A percentile compares a stretch with the other conserved stretches of the same genome.
Evolutionary conservation across 1,140 invertebrate genomes (phyloP).

Genomic region (Phthorimaea operculella): DNA sequence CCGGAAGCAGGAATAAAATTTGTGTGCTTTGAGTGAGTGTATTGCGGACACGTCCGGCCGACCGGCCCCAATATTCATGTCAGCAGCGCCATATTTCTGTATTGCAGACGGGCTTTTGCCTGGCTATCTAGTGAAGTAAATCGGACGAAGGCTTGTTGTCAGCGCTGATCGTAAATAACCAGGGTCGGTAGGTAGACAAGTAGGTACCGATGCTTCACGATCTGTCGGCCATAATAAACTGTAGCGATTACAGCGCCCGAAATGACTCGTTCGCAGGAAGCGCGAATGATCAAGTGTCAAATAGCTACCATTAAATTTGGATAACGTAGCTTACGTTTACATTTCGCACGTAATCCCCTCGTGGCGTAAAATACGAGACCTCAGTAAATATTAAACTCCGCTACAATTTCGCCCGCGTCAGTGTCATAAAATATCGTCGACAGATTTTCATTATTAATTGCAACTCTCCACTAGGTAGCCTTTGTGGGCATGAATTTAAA

Average conservation of each 20-base stretch:
- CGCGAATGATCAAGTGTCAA: slow-evolving; percentile 55
- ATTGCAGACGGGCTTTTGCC: too few relatives aligned
- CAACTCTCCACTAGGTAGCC: slow-evolving; percentile 45
- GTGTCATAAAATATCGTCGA: slow-evolving; percentile 56
- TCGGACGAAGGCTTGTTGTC: too few relatives aligned
- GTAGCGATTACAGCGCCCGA: slow-evolving; percentile 30
- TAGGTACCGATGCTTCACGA: slow-evolving; percentile 6
- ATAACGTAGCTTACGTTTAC: slow-evolving; percentile 55
- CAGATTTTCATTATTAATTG: slow-evolving; percentile 62
- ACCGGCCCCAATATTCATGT: too few relatives aligned
- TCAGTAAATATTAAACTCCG: slow-evolving; percentile 60
- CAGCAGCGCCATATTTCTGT: too few relatives aligned
- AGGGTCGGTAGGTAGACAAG: too few relatives aligned
- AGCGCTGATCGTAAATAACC: too few relatives aligned
- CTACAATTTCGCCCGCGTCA: slow-evolving; percentile 49
- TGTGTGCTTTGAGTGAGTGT: too few relatives aligned
- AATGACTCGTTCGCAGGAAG: slow-evolving; percentile 41
- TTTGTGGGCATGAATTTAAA: slow-evolving; percentile 54
- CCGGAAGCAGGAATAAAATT: too few relatives aligned
- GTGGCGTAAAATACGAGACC: slow-evolving; percentile 54
- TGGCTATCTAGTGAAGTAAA: too few relatives aligned
- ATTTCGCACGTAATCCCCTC: slow-evolving; percentile 55
- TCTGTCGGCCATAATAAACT: slow-evolving; percentile 39
- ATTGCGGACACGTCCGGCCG: too few relatives aligned
- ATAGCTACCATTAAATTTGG: slow-evolving; percentile 54